Base-by-base conservation (phyloP, 2,797 vertebrate species). In the Yasuhikotakia modesta region DNA sequence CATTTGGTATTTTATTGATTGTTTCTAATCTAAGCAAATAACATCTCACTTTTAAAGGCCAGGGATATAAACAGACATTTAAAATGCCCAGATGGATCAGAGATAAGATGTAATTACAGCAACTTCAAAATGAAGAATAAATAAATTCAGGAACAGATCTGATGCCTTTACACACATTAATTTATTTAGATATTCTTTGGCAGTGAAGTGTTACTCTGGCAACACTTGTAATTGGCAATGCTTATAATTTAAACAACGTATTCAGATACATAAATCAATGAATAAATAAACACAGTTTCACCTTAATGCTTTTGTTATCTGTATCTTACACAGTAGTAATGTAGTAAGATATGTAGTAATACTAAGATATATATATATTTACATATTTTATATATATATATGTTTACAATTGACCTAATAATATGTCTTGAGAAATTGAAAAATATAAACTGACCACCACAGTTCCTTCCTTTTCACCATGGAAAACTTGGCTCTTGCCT, bases 61-160 rank as follows among this genome's bases (percentile, higher is more conserved):
- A 87, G 89, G 92, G 91, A 93, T 91, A 89, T 86, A 92, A 91
- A 92, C 92, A 94, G 92, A 95, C 94, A 94, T 91, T 94, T 93
- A 94, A 93, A 93, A 91, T 90, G 88, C 93, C 92, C 90, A 85
- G 89, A 94, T 93, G 93, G 90, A 82, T 90, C 89, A 93, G 88
- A 95, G 93, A 96, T 95, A 94, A 94, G 92, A 86, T 94, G 95
- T 95, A 94, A 95, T 94, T 94, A 91, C 92, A 87, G 89, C 90
- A 95, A 93, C 91, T 94, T 94, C 91, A 93, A 93, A n/a, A 87
- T 94, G 92, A 94, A 93, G 35, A 92, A 91, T 90, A 66, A 87
- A 89, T 86, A 94, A 94, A 94, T 90, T 45, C 88, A 90, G 91
- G 91, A 95, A 94, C 79, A 81, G 88, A 92, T 89, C 91, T 90